Evolutionary conservation across 2,113 vertebrate genomes (phyloP).

Genomic region (Cepphus grylle): DNA sequence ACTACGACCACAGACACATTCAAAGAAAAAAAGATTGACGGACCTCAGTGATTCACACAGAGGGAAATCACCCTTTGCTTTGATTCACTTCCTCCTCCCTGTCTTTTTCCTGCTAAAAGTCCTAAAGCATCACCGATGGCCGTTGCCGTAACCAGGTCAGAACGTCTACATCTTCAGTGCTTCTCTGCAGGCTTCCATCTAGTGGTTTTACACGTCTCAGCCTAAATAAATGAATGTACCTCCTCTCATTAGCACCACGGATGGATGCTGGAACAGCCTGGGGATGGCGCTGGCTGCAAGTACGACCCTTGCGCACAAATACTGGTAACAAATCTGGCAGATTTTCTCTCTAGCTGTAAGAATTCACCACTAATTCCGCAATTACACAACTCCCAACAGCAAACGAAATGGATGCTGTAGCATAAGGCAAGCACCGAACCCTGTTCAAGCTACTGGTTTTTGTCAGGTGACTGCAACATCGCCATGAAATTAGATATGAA

Average conservation of each 20-base stretch:
- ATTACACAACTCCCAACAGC: neutral
- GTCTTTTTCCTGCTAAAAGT: neutral
- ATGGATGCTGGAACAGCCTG: neutral
- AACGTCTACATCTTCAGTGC: neutral
- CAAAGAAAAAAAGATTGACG: neutral
- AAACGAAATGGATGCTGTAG: neutral
- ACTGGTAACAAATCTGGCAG: neutral
- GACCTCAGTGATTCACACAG: neutral
- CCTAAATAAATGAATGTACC: neutral
- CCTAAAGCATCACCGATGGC: neutral
- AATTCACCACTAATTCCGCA: neutral
- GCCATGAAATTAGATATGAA: neutral
- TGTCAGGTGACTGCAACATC: neutral
- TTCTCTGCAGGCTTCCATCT: neutral
- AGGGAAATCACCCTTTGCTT: neutral
- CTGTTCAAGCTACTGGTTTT: neutral
- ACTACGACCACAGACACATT: neutral
- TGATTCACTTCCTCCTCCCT: accelerated
- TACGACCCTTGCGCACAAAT: neutral
- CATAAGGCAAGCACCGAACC: neutral
- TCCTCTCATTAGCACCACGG: neutral
- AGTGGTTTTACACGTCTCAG: neutral
- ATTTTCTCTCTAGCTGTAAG: neutral
- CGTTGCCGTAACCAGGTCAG: accelerated
- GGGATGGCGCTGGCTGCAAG: neutral